These are phyloP conservation scores for Buathra laborator DNA, from an alignment of 2,888 invertebrate genomes.

Conservation along the genomic window DNA sequence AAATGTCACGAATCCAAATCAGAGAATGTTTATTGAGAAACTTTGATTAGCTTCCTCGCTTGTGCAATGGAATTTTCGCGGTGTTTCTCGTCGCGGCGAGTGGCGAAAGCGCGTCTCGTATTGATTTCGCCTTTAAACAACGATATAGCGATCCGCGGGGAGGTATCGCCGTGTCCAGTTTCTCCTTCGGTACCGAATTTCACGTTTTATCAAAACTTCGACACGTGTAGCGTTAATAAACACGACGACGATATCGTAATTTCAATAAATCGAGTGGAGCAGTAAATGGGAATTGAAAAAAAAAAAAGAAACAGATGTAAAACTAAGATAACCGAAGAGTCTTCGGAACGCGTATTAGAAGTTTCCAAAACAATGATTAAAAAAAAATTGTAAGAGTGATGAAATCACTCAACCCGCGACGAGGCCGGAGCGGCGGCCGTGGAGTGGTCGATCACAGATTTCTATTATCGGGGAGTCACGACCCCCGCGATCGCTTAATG, in stretches of 20 bases:
- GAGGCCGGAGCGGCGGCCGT: constrained; percentile 9
- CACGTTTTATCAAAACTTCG: constrained; percentile 21
- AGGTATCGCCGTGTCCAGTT: constrained; percentile 56
- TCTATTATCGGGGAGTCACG: constrained; percentile 73
- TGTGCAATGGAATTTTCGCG: constrained; percentile 48
- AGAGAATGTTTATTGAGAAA: neutral
- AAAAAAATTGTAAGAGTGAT: constrained; percentile 18
- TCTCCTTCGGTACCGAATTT: constrained; percentile 56
- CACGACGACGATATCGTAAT: constrained; percentile 2
- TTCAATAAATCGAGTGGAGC: neutral
- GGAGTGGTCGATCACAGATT: constrained; percentile 46
- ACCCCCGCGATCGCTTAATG: constrained; percentile 70
- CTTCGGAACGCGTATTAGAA: neutral
- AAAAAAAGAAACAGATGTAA: neutral
- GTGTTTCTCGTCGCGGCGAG: constrained; percentile 60
- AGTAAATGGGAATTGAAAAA: neutral
- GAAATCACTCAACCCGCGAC: constrained; percentile 44
- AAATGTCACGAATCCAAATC: neutral
- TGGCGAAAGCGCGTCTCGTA: constrained; percentile 67
- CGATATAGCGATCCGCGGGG: constrained; percentile 65
- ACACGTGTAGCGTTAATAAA: constrained; percentile 11
- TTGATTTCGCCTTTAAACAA: constrained; percentile 67
- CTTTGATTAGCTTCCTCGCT: constrained; percentile 50
- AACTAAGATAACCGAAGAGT: neutral
- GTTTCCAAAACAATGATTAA: neutral